These are phyloP conservation scores for Pardosa pseudoannulata DNA, from an alignment of 2,888 invertebrate species.

Conservation along the genomic window DNA sequence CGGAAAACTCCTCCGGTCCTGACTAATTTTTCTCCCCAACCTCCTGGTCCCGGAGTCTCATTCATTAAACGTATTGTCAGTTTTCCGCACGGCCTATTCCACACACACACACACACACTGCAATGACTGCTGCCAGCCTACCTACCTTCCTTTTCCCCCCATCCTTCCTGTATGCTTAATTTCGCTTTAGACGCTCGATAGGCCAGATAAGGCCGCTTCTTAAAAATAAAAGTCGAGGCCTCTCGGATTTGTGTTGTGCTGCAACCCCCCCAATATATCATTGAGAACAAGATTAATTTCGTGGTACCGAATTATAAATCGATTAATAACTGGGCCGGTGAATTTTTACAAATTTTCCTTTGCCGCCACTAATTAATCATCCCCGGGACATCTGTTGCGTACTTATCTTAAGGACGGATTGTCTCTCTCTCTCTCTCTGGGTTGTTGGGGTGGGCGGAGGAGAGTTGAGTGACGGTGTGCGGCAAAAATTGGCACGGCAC, in stretches of 20 bases:
- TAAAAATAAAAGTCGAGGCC: slow-evolving; percentile 68
- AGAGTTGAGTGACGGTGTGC: neutral
- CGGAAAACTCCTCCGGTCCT: neutral
- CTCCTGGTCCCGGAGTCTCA: slow-evolving; percentile 16
- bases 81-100: slow-evolving; percentile 68
- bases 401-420: slow-evolving; percentile 61
- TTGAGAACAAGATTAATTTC: slow-evolving; percentile 70
- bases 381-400: slow-evolving; percentile 66
- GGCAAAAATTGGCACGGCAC: slow-evolving; percentile 11
- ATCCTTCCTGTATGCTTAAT: slow-evolving; percentile 55
- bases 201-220: slow-evolving; percentile 65
- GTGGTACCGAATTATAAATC: slow-evolving; percentile 71
- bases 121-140: too few species aligned
- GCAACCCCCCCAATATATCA: slow-evolving; percentile 64
- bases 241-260: slow-evolving; percentile 57
- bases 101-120: neutral
- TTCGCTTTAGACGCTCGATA: slow-evolving; percentile 65
- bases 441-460: neutral
- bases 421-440: slow-evolving; percentile 55
- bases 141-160: too few species aligned
- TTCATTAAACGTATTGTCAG: slow-evolving; percentile 58
- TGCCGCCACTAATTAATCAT: slow-evolving; percentile 66
- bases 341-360: slow-evolving; percentile 71
- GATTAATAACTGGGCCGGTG: slow-evolving; percentile 68
- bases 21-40: slow-evolving; percentile 62